Evolutionary conservation across 2,113 vertebrate species (phyloP), one percentile per base, ranked within the genome.

Genomic region (Ornithorhynchus anatinus): DNA sequence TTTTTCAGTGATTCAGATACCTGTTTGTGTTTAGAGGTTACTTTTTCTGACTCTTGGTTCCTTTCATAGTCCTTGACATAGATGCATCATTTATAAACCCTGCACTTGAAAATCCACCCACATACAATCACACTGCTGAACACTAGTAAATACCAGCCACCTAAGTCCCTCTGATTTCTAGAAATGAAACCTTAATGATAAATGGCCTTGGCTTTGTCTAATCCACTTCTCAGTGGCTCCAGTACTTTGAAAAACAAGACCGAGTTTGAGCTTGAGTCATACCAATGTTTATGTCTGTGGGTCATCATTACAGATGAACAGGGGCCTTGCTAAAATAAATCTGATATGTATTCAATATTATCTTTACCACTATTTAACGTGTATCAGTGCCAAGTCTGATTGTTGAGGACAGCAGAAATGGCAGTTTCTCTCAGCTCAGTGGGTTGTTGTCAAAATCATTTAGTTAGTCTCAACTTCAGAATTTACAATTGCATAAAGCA

Each of bases 381-480:
- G n/a, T n/a, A n/a, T n/a, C n/a, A n/a, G n/a, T n/a, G n/a, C n/a
- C n/a, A n/a, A n/a, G n/a, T 2, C 3, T 15, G 65, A 64, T 43
- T 36, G 47, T 29, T 75, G 25, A 62, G 19, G 61, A 51, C 1
- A 37, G 20, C 35, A 69, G 45, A 61, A 64, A 11, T n/a, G 11
- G 12, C 48, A 57, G 3, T 10, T 38, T 61, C 13, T 48, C 17
- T 50, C 38, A 27, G 13, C 23, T 48, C 2, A 4, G 48, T 1
- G 40, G 22, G n/a, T 51, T 52, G 11, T 31, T 63, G 40, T 11
- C 47, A 50, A 27, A 29, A 43, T 36, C 39, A 27, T 9, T 59
- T 54, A 66, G 47, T 66, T 23, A n/a, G 10, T 37, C 38, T n/a
- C 44, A 39, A 59, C 45, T 63, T 73, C 52, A 59, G 45, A 77